Evolutionary conservation across 2,888 invertebrate species (phyloP).

Genomic region (Copidosoma aretas): DNA sequence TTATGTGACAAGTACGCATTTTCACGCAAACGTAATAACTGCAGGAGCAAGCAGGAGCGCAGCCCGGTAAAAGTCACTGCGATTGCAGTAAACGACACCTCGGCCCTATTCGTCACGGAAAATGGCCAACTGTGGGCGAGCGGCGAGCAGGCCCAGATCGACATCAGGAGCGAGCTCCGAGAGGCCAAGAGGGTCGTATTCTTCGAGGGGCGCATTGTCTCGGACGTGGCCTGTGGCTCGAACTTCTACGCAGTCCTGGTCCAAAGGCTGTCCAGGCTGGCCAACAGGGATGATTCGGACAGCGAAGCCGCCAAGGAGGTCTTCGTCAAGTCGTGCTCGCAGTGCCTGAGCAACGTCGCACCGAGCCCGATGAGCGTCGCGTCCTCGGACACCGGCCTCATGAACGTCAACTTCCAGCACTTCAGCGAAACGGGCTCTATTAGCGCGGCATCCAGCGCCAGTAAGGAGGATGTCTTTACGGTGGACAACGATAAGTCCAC

Average conservation of each 20-base stretch:
- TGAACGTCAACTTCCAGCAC: slow-evolving; percentile 68
- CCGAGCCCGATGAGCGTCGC: slow-evolving; percentile 63
- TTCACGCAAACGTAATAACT: neutral
- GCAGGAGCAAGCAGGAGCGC: slow-evolving; percentile 68
- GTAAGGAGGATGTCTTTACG: slow-evolving; percentile 62
- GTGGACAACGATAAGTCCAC: slow-evolving; percentile 10
- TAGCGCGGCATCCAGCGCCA: slow-evolving; percentile 60
- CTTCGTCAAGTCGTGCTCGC: slow-evolving; percentile 72
- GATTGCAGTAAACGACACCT: slow-evolving; percentile 70
- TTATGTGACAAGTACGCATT: neutral
- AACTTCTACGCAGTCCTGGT: slow-evolving; percentile 79
- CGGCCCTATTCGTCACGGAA: slow-evolving; percentile 71
- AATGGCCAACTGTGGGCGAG: slow-evolving; percentile 75
- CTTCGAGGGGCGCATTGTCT: slow-evolving; percentile 73
- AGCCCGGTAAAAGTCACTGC: slow-evolving; percentile 70
- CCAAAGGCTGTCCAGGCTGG: slow-evolving; percentile 67
- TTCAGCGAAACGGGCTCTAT: slow-evolving; percentile 69
- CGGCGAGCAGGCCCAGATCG: slow-evolving; percentile 73
- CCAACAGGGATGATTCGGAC: slow-evolving; percentile 60
- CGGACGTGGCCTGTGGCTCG: slow-evolving; percentile 76
- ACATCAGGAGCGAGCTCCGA: slow-evolving; percentile 64
- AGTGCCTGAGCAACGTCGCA: slow-evolving; percentile 62
- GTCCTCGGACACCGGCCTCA: slow-evolving; percentile 71
- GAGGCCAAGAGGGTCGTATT: slow-evolving; percentile 72
- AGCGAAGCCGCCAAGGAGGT: slow-evolving; percentile 68